phyloP scores from a whole-genome alignment of 1,140 invertebrate genomes.

The Neuroterus valhalla region DNA sequence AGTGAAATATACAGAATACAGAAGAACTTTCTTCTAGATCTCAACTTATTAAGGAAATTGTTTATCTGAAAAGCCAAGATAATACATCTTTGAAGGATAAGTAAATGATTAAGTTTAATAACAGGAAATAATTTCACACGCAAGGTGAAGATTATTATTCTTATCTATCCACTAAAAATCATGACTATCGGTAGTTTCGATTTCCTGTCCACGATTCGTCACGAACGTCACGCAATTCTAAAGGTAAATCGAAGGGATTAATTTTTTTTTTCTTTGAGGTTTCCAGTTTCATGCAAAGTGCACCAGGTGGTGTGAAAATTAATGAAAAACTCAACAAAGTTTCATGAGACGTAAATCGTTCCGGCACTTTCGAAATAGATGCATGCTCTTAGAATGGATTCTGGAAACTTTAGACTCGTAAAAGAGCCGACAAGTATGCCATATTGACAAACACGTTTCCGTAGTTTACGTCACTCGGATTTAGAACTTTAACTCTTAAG shows the following conservation, averaged over 20 bases:
- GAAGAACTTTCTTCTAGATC: background rate
- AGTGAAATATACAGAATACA: background rate
- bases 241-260: background rate
- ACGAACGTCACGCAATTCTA: background rate
- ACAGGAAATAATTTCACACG: too few species aligned
- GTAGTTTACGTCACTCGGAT: background rate
- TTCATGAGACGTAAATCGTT: constrained; percentile 1
- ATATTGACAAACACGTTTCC: background rate
- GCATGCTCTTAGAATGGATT: background rate
- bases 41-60: too few species aligned
- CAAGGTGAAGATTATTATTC: too few species aligned
- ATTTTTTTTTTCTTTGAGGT: background rate
- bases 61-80: too few species aligned
- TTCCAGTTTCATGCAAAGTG: background rate
- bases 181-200: background rate
- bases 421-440: background rate
- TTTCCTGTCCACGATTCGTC: background rate
- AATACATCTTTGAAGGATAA: too few species aligned
- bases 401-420: background rate
- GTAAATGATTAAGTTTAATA: too few species aligned
- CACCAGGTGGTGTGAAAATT: constrained; percentile 5
- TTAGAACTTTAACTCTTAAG: background rate
- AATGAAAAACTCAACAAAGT: constrained; percentile 14
- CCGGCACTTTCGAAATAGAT: background rate
- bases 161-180: background rate